Evolutionary conservation across 2,113 vertebrate genomes (phyloP), one percentile per base, ranked within the genome.

Genomic region (Echinops telfairi): DNA sequence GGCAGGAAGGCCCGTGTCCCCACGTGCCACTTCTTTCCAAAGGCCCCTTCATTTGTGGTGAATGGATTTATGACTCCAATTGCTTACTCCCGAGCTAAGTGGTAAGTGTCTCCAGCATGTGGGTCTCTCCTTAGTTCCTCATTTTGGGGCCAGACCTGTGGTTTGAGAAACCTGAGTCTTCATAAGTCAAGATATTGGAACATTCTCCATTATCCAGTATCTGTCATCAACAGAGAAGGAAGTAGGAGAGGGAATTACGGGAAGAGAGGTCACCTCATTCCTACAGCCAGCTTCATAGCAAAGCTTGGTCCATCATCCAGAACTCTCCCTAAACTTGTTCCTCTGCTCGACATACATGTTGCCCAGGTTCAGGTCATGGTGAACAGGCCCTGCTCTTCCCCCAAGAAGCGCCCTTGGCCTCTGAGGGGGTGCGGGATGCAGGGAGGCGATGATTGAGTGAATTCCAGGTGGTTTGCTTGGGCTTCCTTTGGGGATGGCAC

Each of bases 41-140:
- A 58, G n/a, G 88, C 29, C 15, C 17, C 23, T 15, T 71, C 40
- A 0, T 0, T 9, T 6, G 1, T 14, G 25, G 29, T 15, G 20
- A 16, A 25, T 4, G 1, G 1, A 3, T 68, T 12, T n/a, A 2
- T 16, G 43, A 38, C 23, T 29, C 43, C n/a, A 4, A 1, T 3
- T 2, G 1, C 40, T 20, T 17, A 10, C 17, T 36, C 16, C 9
- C 0, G 1, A 3, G 3, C 23, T 10, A 2, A 9, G 60, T 2
- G 0, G 16, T 19, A 1, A 1, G 68, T 10, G 14, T 15, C 10
- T 0, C 0, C 25, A 12, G n/a, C 6, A n/a, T 33, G 16, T 12
- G 15, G 73, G 14, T 9, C 9, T 9, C 6, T 19, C 22, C 2
- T 2, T 1, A 5, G 0, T 2, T 31, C 19, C 23, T 2, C 12